Percentiles rank a stretch among this genome's conserved stretches.
Evolutionary conservation across 2,888 invertebrate genomes (phyloP).

Genomic region (Melolontha melolontha): DNA sequence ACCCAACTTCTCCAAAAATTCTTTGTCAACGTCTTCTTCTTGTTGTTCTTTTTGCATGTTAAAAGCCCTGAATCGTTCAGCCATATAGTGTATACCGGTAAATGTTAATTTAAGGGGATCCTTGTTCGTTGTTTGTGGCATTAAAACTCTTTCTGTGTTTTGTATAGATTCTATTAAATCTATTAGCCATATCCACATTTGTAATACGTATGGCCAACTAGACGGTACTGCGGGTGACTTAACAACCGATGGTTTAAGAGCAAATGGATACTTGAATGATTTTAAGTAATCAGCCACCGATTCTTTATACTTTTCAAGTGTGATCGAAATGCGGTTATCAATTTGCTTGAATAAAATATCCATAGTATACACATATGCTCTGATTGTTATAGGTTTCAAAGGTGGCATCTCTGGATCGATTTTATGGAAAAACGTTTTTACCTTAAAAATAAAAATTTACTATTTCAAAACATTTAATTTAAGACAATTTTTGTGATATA

Average conservation of each 20-base stretch:
- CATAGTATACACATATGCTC: conserved; percentile 24
- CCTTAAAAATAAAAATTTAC: conserved; percentile 16
- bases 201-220: conserved; percentile 22
- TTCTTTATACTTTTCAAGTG: conserved; percentile 23
- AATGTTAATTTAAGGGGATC: too few relatives aligned
- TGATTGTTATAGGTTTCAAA: conserved; percentile 18
- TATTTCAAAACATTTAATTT: too few relatives aligned
- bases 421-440: conserved; percentile 5
- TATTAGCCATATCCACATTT: conserved; percentile 33
- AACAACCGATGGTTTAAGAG: conserved; percentile 25
- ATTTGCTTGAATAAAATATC: conserved; percentile 21
- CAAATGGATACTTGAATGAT: conserved; percentile 22
- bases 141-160: too few relatives aligned
- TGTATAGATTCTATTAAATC: neutral
- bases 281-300: conserved; percentile 19
- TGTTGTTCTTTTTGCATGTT: too few relatives aligned
- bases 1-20: too few relatives aligned
- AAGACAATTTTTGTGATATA: too few relatives aligned
- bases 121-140: too few relatives aligned
- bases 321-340: conserved; percentile 22
- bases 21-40: too few relatives aligned
- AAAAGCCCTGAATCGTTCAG: too few relatives aligned
- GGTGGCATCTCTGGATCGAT: conserved; percentile 15
- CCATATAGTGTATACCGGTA: too few relatives aligned
- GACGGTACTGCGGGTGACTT: conserved; percentile 30